phyloP scores from a whole-genome alignment of 2,888 invertebrate genomes.

The Venusia cambrica region DNA sequence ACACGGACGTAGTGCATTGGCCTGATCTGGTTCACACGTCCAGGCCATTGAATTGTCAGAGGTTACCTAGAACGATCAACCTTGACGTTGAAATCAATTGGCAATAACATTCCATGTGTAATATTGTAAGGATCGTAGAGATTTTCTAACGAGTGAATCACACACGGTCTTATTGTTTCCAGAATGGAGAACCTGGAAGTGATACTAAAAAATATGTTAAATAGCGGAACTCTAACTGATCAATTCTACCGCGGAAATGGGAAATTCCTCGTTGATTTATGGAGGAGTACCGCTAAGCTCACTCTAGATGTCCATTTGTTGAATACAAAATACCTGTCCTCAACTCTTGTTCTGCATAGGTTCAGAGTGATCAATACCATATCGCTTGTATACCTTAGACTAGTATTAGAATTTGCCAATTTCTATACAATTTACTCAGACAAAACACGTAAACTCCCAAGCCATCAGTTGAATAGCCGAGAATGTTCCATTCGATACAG shows the following conservation, averaged over 20 bases:
- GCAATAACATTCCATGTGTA: too few relatives aligned
- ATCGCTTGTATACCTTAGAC: slow-evolving; percentile 1
- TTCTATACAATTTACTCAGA: not conserved
- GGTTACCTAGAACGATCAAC: not conserved
- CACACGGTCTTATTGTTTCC: slow-evolving; percentile 39
- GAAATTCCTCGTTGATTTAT: slow-evolving; percentile 45
- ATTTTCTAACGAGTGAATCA: not conserved
- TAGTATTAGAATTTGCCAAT: too few relatives aligned
- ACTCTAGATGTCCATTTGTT: slow-evolving; percentile 32
- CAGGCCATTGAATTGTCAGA: slow-evolving; percentile 5
- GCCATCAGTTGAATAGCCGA: not conserved
- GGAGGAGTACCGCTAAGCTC: slow-evolving; percentile 41
- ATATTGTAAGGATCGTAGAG: too few relatives aligned
- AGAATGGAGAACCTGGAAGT: slow-evolving; percentile 58
- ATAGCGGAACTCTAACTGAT: slow-evolving; percentile 48
- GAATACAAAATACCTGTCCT: slow-evolving; percentile 25
- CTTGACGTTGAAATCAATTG: slow-evolving; percentile 1
- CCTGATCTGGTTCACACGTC: slow-evolving; percentile 14
- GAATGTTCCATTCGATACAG: slow-evolving; percentile 5
- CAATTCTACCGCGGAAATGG: slow-evolving; percentile 50
- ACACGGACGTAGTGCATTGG: slow-evolving; percentile 17
- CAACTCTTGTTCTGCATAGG: slow-evolving; percentile 25
- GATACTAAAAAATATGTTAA: slow-evolving; percentile 52
- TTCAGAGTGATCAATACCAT: slow-evolving; percentile 13
- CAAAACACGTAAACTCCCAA: not conserved